phyloP scores from a whole-genome alignment of 2,888 invertebrate genomes.

The Sinelater perroti region DNA sequence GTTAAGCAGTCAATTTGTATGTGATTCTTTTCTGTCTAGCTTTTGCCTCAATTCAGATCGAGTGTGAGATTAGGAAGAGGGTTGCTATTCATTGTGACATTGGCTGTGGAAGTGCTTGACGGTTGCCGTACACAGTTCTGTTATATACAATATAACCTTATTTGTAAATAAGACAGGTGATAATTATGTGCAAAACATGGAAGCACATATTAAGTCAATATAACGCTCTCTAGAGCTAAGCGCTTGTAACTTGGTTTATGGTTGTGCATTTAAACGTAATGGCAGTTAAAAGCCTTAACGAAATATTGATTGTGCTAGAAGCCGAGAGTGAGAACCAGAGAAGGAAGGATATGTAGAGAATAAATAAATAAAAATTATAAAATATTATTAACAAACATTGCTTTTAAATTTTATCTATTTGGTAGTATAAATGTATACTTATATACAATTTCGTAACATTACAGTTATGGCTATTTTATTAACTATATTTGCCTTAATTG shows the following conservation, averaged over 20 bases:
- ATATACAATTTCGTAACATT: too few species aligned
- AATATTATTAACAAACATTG: background rate
- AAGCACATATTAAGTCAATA: conserved; percentile 13
- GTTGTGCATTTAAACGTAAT: too few species aligned
- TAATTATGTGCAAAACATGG: background rate
- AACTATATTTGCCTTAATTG: too few species aligned
- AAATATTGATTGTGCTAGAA: background rate
- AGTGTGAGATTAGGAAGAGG: background rate
- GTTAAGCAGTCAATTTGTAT: background rate
- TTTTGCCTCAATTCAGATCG: background rate
- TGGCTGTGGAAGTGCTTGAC: conserved; percentile 13
- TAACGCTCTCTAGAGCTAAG: background rate
- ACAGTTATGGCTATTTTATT: too few species aligned
- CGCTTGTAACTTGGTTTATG: too few species aligned
- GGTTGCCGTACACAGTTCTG: background rate
- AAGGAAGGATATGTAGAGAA: background rate
- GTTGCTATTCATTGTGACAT: background rate
- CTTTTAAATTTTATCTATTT: background rate
- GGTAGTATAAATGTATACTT: too few species aligned
- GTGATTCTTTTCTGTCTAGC: background rate
- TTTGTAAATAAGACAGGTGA: conserved; percentile 2
- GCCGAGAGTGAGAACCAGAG: background rate
- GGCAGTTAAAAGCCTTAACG: background rate
- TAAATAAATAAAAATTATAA: background rate
- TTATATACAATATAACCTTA: background rate